Conservation (phyloP, 1,140 invertebrate genomes). For the Drosophila miranda region DNA sequence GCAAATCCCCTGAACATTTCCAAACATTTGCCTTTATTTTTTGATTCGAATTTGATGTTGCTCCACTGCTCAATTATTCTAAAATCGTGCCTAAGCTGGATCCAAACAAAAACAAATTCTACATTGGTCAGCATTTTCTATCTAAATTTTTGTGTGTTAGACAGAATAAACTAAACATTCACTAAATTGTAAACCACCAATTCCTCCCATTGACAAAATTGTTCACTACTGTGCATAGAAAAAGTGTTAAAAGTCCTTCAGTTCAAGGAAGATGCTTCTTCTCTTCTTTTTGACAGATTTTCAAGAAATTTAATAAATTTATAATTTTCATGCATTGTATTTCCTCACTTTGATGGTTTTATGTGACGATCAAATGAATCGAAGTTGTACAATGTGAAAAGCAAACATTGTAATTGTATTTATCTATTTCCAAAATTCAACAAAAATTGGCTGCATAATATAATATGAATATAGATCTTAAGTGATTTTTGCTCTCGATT, state of each 20-base stretch:
- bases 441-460: conserved; percentile 35
- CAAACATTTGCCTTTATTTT: too few species aligned
- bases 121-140: conserved; percentile 8
- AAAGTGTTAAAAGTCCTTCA: neutral
- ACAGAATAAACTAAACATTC: conserved; percentile 15
- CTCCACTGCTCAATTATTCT: too few species aligned
- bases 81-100: too few species aligned
- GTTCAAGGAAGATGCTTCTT: neutral
- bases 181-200: neutral
- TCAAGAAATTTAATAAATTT: conserved; percentile 41
- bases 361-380: conserved; percentile 30
- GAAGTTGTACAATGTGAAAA: conserved; percentile 50
- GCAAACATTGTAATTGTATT: neutral
- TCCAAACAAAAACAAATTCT: too few species aligned
- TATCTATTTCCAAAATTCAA: conserved; percentile 35
- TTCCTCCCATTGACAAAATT: neutral
- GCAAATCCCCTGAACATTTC: too few species aligned
- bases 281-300: conserved; percentile 6
- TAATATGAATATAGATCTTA: conserved; percentile 54
- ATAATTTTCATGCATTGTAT: conserved; percentile 20
- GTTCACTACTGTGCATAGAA: neutral
- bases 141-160: conserved; percentile 44
- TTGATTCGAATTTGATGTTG: too few species aligned
- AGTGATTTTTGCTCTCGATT: conserved; percentile 73
- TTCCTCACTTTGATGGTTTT: conserved; percentile 38